Base-by-base conservation (phyloP, 2,888 invertebrate genomes). In the Hirtodrosophila duncani region DNA sequence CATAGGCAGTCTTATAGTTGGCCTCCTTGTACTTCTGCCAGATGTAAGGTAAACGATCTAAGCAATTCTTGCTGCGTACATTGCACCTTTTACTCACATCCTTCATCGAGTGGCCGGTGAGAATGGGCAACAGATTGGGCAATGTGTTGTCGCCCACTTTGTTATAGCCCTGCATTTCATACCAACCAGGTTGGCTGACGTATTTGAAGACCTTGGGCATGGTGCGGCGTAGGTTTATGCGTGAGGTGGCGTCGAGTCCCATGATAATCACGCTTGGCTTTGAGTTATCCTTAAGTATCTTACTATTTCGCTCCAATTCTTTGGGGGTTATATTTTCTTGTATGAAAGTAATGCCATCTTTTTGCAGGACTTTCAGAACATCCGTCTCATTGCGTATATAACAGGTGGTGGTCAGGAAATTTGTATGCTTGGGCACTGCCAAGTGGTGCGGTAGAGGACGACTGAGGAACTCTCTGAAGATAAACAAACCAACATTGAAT, bases 201-300 rank as follows among this genome's bases (percentile, higher is more conserved):
- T 90, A 91, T 1, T 88, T 84, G 3, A 89, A 87, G 0, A 94
- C 94, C 72, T 89, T 87, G 0, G 92, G 91, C 91, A 96, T 91
- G 3, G 92, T 90, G 26, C 94, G 89, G 2, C 90, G 88, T 55
- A 94, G 89, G 77, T 95, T 94, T 34, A 93, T 88, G 50, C 94
- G 87, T 0, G 96, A 95, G 68, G 95, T 90, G 9, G 93, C 93
- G 82, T 96, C 95, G 67, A 96, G 91, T n/a, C 95, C 96, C 21
- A 96, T 83, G 72, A 95, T 87, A 11, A 96, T 8, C 3, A 63
- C 57, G 29, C 39, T 63, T 0, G 62, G 62, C 9, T 30, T 26
- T 21, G 2, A 24, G 7, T 59, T 27, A 30, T 4, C 16, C 8
- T 21, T 10, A 4, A 41, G 16, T 2, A 13, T 10, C 9, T 13